Evolutionary conservation across 2,888 invertebrate species (phyloP).

Genomic region (Cartodere bifasciata): DNA sequence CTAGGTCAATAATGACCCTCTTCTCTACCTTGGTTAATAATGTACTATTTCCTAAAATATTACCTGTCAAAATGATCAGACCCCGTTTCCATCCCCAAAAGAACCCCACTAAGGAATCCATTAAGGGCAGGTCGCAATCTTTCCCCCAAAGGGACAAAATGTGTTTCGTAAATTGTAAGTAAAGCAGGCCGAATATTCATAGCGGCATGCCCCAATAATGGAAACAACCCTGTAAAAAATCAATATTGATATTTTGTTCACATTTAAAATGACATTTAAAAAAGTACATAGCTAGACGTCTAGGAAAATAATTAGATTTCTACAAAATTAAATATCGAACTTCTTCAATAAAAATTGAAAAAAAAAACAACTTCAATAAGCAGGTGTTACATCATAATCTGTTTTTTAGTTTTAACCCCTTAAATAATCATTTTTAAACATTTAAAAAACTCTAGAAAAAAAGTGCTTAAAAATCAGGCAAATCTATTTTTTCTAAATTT

Average conservation of each 20-base stretch:
- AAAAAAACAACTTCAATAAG: neutral
- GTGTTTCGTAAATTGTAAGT: conserved; percentile 73
- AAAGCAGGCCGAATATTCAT: conserved; percentile 79
- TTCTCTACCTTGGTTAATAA: no score
- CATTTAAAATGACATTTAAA: neutral
- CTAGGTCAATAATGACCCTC: no score
- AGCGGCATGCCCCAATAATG: conserved; percentile 76
- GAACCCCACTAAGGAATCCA: conserved; percentile 76
- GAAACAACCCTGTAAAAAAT: conserved; percentile 57
- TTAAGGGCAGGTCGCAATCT: conserved; percentile 66
- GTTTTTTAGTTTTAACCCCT: no score
- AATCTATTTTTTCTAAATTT: no score
- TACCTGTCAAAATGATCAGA: conserved; percentile 71
- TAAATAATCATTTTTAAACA: no score
- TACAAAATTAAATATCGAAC: conserved; percentile 1
- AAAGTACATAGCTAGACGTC: no score
- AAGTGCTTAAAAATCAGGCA: no score
- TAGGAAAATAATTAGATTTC: no score
- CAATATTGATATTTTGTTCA: conserved; percentile 1
- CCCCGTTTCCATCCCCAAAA: conserved; percentile 79
- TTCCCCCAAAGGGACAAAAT: conserved; percentile 72
- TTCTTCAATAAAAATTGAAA: neutral
- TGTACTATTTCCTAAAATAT: no score
- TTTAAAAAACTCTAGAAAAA: no score
- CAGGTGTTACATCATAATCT: no score